phyloP scores from a whole-genome alignment of 2,888 invertebrate genomes.

The Blastobasis adustella region DNA sequence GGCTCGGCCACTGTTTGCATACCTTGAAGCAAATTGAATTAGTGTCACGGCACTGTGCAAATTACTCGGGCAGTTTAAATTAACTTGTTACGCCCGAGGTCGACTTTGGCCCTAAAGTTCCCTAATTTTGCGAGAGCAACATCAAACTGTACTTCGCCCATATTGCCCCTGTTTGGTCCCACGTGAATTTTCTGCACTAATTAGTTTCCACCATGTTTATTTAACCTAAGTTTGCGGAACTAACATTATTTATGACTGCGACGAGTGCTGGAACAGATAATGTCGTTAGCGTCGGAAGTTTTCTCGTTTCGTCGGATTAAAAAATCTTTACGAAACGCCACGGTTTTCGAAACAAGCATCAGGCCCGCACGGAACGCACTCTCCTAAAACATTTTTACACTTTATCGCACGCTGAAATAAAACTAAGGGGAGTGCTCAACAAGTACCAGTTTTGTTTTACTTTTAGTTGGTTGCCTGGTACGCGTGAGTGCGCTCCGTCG shows the following conservation, averaged over 20 bases:
- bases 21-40: slow-evolving; percentile 66
- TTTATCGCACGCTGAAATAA: too few relatives aligned
- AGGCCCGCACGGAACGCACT: too few relatives aligned
- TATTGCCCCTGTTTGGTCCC: slow-evolving; percentile 65
- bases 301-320: too few relatives aligned
- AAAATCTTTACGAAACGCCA: too few relatives aligned
- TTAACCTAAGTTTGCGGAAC: slow-evolving; percentile 61
- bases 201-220: slow-evolving; percentile 69
- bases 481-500: background rate
- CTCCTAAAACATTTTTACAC: too few relatives aligned
- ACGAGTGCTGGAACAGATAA: slow-evolving; percentile 22
- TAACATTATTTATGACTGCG: slow-evolving; percentile 58
- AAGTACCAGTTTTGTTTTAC: background rate
- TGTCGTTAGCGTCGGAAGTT: too few relatives aligned
- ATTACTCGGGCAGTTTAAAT: slow-evolving; percentile 70
- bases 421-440: background rate
- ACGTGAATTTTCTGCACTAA: slow-evolving; percentile 71
- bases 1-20: slow-evolving; percentile 48
- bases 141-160: slow-evolving; percentile 70
- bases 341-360: too few relatives aligned
- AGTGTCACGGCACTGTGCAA: slow-evolving; percentile 64
- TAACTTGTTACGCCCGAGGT: slow-evolving; percentile 58
- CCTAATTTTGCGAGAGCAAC: slow-evolving; percentile 70
- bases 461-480: background rate
- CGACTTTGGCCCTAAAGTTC: slow-evolving; percentile 69